Evolutionary conservation across 2,888 invertebrate species (phyloP), one percentile per base, ranked within the genome.

Genomic region (Perizoma flavofasciatum): DNA sequence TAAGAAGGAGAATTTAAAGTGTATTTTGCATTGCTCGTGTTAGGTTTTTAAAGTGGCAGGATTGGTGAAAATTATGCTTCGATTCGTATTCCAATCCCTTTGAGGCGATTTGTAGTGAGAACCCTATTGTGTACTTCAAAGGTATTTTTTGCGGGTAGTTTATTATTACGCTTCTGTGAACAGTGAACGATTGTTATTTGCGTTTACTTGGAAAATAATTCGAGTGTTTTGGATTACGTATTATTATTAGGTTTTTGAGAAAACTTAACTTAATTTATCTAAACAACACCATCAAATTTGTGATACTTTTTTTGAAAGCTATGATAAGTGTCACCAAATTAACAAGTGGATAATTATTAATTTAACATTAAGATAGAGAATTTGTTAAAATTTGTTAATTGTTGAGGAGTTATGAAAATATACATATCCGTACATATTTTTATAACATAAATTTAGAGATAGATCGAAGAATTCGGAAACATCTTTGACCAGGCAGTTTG

Each of bases 81-180:
- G 50, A 59, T 63, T 59, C 59, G 52, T 52, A 71, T 69, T 69
- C 62, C 68, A 64, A 80, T 86, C 80, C 78, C 82, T 87, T 86
- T 86, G 86, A 86, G 83, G 75, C 79, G 86, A 86, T 88, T 88
- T 83, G 80, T 79, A 70, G 74, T 72, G 54, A 71, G 69, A 68
- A 75, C 79, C 78, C 83, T 79, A 83, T 90, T 89, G 88, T 89
- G 78, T 69, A 81, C 81, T 79, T 89, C 87, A 88, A 90, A 89
- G 82, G 76, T 83, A 81, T 77, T 75, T 63, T 66, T 73, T 70
- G 67, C 53, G 64, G 65, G 70, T 72, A 73, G 77, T 80, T 85
- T 88, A 82, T 88, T 88, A 88, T 87, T 86, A 83, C 85, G 87
- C 84, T 82, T 73, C 70, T 74, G 54, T 52, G 68, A 64, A 59